phyloP scores from a whole-genome alignment of 2,797 vertebrate species.

The Megalops cyprinoides region DNA sequence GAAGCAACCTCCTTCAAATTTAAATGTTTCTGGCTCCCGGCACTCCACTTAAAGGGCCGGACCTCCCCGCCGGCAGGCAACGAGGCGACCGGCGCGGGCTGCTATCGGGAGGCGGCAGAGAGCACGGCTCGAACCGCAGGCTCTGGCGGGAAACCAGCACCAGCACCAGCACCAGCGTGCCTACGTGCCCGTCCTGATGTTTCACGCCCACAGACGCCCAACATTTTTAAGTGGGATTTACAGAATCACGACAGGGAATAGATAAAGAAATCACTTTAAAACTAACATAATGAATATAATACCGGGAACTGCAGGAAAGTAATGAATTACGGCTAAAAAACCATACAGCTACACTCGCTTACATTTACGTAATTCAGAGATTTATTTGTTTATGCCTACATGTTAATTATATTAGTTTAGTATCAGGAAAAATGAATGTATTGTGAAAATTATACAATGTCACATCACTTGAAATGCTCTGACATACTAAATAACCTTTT shows the following conservation, averaged over 20 bases:
- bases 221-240: neutral
- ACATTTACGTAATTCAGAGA: no score
- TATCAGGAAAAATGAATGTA: neutral
- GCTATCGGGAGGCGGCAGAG: conserved; percentile 40
- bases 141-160: no score
- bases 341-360: no score
- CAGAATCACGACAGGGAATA: neutral
- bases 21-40: conserved; percentile 68
- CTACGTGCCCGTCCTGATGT: no score
- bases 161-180: no score
- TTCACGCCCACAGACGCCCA: no score
- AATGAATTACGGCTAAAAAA: no score
- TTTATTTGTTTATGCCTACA: no score
- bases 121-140: conserved; percentile 51
- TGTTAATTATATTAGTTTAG: neutral
- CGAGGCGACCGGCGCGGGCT: conserved; percentile 35
- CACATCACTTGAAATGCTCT: neutral
- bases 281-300: no score
- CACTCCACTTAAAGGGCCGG: conserved; percentile 61
- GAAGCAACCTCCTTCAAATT: conserved; percentile 72
- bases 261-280: no score
- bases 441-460: neutral
- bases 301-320: no score
- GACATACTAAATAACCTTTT: neutral
- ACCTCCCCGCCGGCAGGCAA: conserved; percentile 51